Conservation (phyloP, 2,113 vertebrate genomes). For the Geococcyx californianus region DNA sequence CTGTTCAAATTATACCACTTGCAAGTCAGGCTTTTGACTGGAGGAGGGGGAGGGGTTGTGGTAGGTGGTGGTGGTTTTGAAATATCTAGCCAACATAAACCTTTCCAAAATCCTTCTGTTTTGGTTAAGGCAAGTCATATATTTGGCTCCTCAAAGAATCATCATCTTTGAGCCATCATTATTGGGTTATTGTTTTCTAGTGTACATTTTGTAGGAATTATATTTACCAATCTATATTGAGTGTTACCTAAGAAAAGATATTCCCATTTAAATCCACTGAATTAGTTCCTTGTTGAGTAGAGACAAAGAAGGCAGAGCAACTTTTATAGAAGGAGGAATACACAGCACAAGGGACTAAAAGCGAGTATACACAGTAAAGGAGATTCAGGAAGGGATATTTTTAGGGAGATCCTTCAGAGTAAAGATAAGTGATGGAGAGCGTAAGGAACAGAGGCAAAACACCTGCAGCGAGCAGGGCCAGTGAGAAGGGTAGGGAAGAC, state of each 20-base stretch:
- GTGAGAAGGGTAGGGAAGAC: not conserved
- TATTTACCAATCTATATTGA: not conserved
- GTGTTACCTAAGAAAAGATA: not conserved
- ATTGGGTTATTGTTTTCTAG: not conserved
- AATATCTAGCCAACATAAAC: not conserved
- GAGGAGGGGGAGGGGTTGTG: not conserved
- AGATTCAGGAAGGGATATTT: slow-evolving; percentile 8
- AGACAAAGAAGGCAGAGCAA: not conserved
- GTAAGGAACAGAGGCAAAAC: slow-evolving; percentile 1
- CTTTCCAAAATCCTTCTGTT: not conserved
- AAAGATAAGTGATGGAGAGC: not conserved
- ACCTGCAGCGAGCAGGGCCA: not conserved
- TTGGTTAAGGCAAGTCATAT: not conserved
- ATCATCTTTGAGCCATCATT: not conserved
- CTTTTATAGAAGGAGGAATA: not conserved
- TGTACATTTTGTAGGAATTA: not conserved
- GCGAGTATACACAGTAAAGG: not conserved
- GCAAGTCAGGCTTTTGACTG: not conserved
- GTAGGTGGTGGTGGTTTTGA: not conserved
- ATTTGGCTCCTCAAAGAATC: not conserved
- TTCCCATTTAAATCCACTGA: not conserved
- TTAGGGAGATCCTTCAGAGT: not conserved
- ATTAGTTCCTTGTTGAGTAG: not conserved
- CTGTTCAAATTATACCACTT: not conserved
- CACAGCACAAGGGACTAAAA: not conserved